Conservation (phyloP, 92 coral and sea anemone genomes). For the Heliopora coerulea region DNA sequence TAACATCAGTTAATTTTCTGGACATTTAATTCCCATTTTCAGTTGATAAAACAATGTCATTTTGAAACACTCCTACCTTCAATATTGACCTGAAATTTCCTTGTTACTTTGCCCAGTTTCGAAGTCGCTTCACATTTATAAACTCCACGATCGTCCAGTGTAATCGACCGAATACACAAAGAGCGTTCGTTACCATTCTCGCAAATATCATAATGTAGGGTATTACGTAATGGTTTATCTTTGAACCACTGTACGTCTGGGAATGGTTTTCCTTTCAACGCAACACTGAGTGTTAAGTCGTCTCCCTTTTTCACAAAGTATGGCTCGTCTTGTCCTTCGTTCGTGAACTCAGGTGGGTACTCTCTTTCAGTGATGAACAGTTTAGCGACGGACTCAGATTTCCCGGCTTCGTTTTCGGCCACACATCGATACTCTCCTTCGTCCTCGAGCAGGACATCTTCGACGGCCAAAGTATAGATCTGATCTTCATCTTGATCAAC, state of each 20-base stretch:
- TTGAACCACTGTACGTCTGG: slow-evolving; percentile 53
- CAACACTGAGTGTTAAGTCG: slow-evolving; percentile 64
- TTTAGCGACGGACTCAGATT: slow-evolving; percentile 56
- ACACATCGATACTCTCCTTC: slow-evolving; percentile 85
- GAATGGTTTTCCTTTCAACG: slow-evolving; percentile 56
- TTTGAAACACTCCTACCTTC: slow-evolving; percentile 56
- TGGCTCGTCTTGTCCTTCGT: slow-evolving; percentile 68
- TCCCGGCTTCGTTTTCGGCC: slow-evolving; percentile 98
- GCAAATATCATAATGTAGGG: slow-evolving; percentile 59
- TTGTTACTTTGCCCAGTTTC: slow-evolving; percentile 70
- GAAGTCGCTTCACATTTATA: slow-evolving; percentile 89
- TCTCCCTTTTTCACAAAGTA: slow-evolving; percentile 64
- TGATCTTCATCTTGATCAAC: slow-evolving; percentile 89
- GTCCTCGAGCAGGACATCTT: slow-evolving; percentile 72
- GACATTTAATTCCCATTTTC: too few relatives aligned
- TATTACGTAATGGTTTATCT: slow-evolving; percentile 56
- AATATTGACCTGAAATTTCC: slow-evolving; percentile 76
- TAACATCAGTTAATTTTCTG: too few relatives aligned
- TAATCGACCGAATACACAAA: slow-evolving; percentile 67
- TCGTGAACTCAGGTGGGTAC: slow-evolving; percentile 77
- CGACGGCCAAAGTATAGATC: slow-evolving; percentile 84
- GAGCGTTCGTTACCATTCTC: slow-evolving; percentile 73
- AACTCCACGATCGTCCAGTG: slow-evolving; percentile 76
- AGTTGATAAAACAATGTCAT: too few relatives aligned
- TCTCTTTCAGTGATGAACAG: slow-evolving; percentile 70